These are phyloP conservation scores for Squalus acanthias DNA, from an alignment of 2,797 vertebrate species.

Conservation along the genomic window DNA sequence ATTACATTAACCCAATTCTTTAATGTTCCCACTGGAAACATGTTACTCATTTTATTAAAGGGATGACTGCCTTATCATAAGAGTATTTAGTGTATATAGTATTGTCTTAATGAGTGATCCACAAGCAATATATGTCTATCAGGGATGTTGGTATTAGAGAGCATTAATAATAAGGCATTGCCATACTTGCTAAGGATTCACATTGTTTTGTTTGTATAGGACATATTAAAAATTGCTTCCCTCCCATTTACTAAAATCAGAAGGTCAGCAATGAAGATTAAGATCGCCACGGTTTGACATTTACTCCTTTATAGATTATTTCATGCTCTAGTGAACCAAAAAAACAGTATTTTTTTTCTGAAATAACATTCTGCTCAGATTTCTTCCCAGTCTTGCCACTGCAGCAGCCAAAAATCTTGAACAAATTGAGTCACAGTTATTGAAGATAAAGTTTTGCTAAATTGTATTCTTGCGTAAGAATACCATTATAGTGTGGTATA, in stretches of 20 bases:
- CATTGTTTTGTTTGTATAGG: not conserved
- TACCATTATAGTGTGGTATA: not conserved
- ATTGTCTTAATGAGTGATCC: not conserved
- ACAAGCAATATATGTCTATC: not conserved
- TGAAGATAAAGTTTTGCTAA: constrained; percentile 25
- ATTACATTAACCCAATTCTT: constrained; percentile 8
- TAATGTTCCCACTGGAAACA: not conserved
- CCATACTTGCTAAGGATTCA: not conserved
- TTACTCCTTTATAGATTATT: constrained; percentile 38
- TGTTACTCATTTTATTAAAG: not conserved
- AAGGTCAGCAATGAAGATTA: constrained; percentile 29
- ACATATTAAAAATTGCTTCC: not conserved
- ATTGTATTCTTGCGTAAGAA: not conserved
- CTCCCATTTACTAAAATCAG: constrained; percentile 14
- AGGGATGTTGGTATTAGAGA: no score
- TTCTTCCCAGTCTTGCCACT: not conserved
- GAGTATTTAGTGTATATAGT: not conserved
- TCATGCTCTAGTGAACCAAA: constrained; percentile 36
- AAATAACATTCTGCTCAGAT: constrained; percentile 24
- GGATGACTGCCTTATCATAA: not conserved
- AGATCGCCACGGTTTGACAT: constrained; percentile 22
- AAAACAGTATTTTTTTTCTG: not conserved
- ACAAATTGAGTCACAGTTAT: constrained; percentile 29
- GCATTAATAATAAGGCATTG: not conserved
- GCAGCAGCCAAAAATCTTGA: not conserved